Evolutionary conservation across 2,797 vertebrate genomes (phyloP).

Genomic region (Echeneis naucrates): DNA sequence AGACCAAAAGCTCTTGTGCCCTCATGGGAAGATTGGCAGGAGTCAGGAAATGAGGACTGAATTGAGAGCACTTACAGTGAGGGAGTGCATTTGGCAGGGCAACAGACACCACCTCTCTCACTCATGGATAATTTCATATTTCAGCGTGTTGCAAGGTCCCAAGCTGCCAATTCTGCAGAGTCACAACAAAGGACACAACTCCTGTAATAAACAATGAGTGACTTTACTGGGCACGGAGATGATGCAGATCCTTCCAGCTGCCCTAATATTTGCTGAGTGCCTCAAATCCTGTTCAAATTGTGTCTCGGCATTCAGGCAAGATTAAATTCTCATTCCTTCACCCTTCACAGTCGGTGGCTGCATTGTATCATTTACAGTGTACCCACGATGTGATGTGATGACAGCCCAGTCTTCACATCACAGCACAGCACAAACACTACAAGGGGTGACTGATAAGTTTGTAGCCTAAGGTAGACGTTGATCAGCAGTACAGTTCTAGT

Average conservation of each 20-base stretch:
- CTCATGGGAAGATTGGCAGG: slow-evolving; percentile 57
- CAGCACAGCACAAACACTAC: not conserved
- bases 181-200: slow-evolving; percentile 40
- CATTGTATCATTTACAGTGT: slow-evolving; percentile 2
- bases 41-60: slow-evolving; percentile 65
- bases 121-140: slow-evolving; percentile 51
- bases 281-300: slow-evolving; percentile 32
- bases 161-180: slow-evolving; percentile 46
- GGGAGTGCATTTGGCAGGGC: slow-evolving; percentile 66
- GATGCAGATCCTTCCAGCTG: not conserved
- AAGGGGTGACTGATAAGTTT: too few species aligned
- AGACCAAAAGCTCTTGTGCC: slow-evolving; percentile 48
- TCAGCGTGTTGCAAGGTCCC: slow-evolving; percentile 40
- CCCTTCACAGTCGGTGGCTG: slow-evolving; percentile 4
- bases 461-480: too few species aligned
- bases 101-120: slow-evolving; percentile 33
- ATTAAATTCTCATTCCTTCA: slow-evolving; percentile 25
- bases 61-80: slow-evolving; percentile 66
- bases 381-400: slow-evolving; percentile 21
- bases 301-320: slow-evolving; percentile 21
- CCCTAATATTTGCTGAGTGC: not conserved
- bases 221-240: slow-evolving; percentile 21
- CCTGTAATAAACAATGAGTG: slow-evolving; percentile 24
- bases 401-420: not conserved
- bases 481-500: too few species aligned